Conservation (phyloP, 2,113 vertebrate species). For the Isurus oxyrinchus region DNA sequence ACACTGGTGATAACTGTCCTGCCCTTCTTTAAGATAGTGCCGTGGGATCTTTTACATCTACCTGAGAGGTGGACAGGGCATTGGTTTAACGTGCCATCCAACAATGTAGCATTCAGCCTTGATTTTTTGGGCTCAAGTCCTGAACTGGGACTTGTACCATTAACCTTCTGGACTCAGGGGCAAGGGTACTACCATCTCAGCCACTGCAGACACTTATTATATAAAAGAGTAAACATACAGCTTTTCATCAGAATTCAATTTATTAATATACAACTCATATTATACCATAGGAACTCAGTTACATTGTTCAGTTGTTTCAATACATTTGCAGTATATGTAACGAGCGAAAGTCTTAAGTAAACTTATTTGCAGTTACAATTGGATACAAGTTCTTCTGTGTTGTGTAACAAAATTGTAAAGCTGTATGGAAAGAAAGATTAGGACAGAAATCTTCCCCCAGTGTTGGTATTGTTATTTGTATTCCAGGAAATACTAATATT, state of each 20-base stretch:
- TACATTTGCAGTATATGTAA: not conserved
- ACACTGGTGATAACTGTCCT: too few relatives aligned
- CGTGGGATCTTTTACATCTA: too few relatives aligned
- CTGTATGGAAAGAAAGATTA: not conserved
- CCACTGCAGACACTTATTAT: not conserved
- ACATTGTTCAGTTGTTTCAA: not conserved
- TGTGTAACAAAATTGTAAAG: not conserved
- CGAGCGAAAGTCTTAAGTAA: not conserved
- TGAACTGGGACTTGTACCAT: not conserved
- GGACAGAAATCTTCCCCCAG: not conserved
- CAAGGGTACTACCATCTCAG: not conserved
- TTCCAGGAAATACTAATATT: not conserved
- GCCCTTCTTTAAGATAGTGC: too few relatives aligned
- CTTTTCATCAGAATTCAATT: not conserved
- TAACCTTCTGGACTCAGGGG: not conserved
- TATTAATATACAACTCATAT: not conserved
- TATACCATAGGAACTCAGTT: not conserved
- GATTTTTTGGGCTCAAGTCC: not conserved
- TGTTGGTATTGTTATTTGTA: not conserved
- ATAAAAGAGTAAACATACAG: not conserved
- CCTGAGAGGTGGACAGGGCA: too few relatives aligned
- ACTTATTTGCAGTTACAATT: not conserved
- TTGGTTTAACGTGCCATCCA: too few relatives aligned
- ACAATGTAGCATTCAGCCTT: too few relatives aligned
- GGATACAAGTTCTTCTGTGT: not conserved